phyloP scores from a whole-genome alignment of 2,113 vertebrate genomes.

The Passer montanus region DNA sequence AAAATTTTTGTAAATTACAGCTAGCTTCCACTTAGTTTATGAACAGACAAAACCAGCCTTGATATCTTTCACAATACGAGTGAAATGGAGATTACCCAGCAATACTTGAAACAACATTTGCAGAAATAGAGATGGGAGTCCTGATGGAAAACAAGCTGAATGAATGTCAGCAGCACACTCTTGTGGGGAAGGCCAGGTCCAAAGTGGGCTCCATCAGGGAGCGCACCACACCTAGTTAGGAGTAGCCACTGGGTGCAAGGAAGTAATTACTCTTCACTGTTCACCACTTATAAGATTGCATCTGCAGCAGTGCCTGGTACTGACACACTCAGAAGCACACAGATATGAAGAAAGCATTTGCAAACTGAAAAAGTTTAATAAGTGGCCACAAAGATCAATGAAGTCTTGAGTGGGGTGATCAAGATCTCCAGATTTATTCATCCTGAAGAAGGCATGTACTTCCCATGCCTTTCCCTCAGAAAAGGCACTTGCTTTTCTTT shows the following conservation, averaged over 20 bases:
- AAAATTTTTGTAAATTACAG: not conserved
- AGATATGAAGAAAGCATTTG: not conserved
- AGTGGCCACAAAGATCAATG: not conserved
- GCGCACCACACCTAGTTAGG: not conserved
- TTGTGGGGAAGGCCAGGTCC: not conserved
- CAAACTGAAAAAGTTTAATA: not conserved
- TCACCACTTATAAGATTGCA: not conserved
- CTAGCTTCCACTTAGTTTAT: not conserved
- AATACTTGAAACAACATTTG: not conserved
- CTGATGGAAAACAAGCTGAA: not conserved
- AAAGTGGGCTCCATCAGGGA: not conserved
- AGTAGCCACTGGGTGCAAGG: not conserved
- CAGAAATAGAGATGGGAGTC: not conserved
- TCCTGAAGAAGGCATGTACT: not conserved
- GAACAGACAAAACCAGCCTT: not conserved
- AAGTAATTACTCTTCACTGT: not conserved
- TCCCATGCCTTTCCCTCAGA: accelerated
- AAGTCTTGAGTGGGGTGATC: accelerated
- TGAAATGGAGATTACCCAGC: not conserved
- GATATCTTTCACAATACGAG: not conserved
- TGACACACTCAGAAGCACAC: not conserved
- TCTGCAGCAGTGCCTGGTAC: not conserved
- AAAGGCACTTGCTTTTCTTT: not conserved
- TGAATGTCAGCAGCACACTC: not conserved
- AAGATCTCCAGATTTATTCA: not conserved